Base-by-base conservation (phyloP, 1,140 invertebrate genomes). In the Panagrolaimus sp. region DNA sequence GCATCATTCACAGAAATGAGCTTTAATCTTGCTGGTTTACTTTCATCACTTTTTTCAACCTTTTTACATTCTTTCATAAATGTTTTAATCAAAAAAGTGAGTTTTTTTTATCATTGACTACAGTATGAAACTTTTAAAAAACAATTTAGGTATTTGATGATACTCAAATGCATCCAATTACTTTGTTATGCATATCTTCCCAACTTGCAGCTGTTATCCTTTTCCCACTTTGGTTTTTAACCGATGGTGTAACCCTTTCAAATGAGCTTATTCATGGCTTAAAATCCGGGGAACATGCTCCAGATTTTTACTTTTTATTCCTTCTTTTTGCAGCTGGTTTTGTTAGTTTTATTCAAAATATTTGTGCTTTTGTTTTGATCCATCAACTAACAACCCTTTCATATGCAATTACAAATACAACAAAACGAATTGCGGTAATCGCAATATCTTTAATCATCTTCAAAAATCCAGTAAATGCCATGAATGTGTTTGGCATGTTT, bases 391-490 rank as follows among this genome's bases (percentile, higher is more conserved):
- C 92, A 15, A 92, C 94, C 17, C 86, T 97, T 26, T 93, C 92
- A 0, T 98, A 96, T 84, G 92, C 93, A 0, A 93, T 98, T 24
- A 92, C 93, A 15, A 96, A 91, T 84, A 91, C 92, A 14, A 92
- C 92, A n/a, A 97, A 98, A 84, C 87, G 94, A 76, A 92, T 96
- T 72, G 91, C 91, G 70, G 91, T 97, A 21, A 96, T 97, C 76
- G 89, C 88, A 24, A 89, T 92, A 26, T 96, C 93, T 7, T 86
- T 98, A 67, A 84, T 96, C 47, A 87, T 94, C 71, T 85, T 97
- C 69, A 89, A 90, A 32, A 98, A 98, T 86, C 94, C 94, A 1
- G 92, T 96, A 1, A 92, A 93, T 4, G 85, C 88, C 65, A 84
- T 89, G 44, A 97, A 98, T 85, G 83, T 95, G 71, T 86, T 91